phyloP scores from a whole-genome alignment of 2,113 vertebrate genomes.

The Pedetes capensis region DNA sequence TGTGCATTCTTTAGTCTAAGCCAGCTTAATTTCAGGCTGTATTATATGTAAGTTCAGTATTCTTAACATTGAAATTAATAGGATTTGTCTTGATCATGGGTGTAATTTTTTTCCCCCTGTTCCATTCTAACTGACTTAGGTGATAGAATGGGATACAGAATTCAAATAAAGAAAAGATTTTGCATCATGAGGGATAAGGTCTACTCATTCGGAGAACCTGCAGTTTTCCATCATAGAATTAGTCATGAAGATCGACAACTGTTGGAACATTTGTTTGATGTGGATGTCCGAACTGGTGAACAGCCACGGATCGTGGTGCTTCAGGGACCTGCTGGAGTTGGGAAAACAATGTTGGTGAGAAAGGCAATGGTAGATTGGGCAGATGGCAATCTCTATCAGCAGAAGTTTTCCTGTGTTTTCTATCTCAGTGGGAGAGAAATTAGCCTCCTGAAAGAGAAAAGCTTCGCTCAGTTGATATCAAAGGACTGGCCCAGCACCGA shows the following conservation, averaged over 20 bases:
- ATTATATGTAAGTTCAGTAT: not conserved
- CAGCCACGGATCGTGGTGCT: slow-evolving; percentile 61
- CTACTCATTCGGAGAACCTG: not conserved
- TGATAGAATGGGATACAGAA: slow-evolving; percentile 59
- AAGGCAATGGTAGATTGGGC: slow-evolving; percentile 78
- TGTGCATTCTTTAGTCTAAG: slow-evolving; percentile 1
- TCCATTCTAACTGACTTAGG: slow-evolving; percentile 41
- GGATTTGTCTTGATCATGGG: not conserved
- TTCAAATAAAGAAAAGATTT: slow-evolving; percentile 40
- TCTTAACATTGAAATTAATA: slow-evolving; percentile 14
- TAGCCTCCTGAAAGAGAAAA: slow-evolving; percentile 65
- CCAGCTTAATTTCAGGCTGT: slow-evolving; percentile 1
- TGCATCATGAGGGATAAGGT: not conserved
- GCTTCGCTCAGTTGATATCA: slow-evolving; percentile 68
- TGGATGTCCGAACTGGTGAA: not conserved
- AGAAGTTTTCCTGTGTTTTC: slow-evolving; percentile 74
- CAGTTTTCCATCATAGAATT: slow-evolving; percentile 31
- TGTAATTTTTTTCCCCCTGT: not conserved
- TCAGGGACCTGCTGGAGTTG: slow-evolving; percentile 69
- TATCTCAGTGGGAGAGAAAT: slow-evolving; percentile 79
- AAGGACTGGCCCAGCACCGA: slow-evolving; percentile 42
- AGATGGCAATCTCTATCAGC: slow-evolving; percentile 48
- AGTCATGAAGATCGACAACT: not conserved
- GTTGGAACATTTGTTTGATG: not conserved
- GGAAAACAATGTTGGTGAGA: slow-evolving; percentile 76